phyloP scores from a whole-genome alignment of 2,797 vertebrate genomes.

The Melanotaenia parkinsoni region DNA sequence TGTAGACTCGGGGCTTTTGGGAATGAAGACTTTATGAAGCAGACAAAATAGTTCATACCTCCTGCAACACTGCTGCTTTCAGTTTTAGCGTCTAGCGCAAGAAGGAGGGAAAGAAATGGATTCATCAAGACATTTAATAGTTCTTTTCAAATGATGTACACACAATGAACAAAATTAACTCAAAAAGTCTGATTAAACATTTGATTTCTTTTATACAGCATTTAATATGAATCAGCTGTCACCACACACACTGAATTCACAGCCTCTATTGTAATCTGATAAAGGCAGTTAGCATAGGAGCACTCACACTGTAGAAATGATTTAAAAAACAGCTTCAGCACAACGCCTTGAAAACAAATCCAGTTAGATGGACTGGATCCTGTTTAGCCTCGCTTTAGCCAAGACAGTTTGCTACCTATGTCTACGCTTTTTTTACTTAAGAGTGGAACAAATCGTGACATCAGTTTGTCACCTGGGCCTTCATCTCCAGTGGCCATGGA shows the following conservation, averaged over 20 bases:
- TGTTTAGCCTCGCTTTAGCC: slow-evolving; percentile 23
- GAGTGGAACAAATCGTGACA: slow-evolving; percentile 38
- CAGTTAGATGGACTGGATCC: background rate
- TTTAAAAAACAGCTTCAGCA: slow-evolving; percentile 39
- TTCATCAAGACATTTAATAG: slow-evolving; percentile 75
- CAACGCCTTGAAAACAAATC: slow-evolving; percentile 38
- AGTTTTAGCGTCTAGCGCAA: background rate
- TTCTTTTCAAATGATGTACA: slow-evolving; percentile 71
- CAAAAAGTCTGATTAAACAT: slow-evolving; percentile 66
- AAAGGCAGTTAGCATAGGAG: slow-evolving; percentile 39
- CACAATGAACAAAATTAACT: slow-evolving; percentile 62
- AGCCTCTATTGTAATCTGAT: slow-evolving; percentile 45
- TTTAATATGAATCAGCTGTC: slow-evolving; percentile 59
- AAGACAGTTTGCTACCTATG: slow-evolving; percentile 21
- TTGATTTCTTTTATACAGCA: slow-evolving; percentile 53
- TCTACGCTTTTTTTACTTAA: slow-evolving; percentile 18
- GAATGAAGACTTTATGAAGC: slow-evolving; percentile 11
- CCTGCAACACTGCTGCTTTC: background rate
- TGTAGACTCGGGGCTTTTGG: background rate
- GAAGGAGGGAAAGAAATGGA: slow-evolving; percentile 24
- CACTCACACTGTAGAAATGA: slow-evolving; percentile 42
- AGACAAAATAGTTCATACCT: slow-evolving; percentile 33
- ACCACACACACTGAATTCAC: slow-evolving; percentile 46
- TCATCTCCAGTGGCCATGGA: slow-evolving; percentile 52
- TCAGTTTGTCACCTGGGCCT: slow-evolving; percentile 55